Evolutionary conservation across 2,888 invertebrate species (phyloP).

Genomic region (Heliconius ethilla): DNA sequence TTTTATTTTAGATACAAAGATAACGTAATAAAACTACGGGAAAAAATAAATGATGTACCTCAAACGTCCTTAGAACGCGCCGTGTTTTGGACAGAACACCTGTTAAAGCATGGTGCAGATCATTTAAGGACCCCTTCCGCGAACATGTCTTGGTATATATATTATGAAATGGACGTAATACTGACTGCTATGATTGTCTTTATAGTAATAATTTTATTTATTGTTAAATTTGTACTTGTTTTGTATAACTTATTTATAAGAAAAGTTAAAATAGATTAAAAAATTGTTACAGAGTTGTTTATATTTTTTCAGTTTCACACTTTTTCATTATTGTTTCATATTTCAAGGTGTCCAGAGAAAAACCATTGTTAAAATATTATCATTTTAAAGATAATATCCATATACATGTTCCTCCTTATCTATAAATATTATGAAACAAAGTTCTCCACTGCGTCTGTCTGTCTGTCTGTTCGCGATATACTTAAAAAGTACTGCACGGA

Average conservation of each 20-base stretch:
- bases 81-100: constrained; percentile 56
- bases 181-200: background rate
- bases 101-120: constrained; percentile 43
- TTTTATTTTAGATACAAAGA: constrained; percentile 45
- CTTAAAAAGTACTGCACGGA: no score
- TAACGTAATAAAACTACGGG: constrained; percentile 45
- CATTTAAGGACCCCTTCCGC: constrained; percentile 52
- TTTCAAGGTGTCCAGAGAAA: no score
- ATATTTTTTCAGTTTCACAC: background rate
- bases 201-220: background rate
- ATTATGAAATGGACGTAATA: constrained; percentile 50
- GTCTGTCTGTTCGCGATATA: no score
- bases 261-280: constrained; percentile 9
- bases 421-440: no score
- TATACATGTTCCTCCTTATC: no score
- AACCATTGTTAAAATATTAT: no score
- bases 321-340: background rate
- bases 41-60: constrained; percentile 46
- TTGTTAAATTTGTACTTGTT: background rate
- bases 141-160: constrained; percentile 54
- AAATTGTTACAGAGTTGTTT: background rate
- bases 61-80: constrained; percentile 50
- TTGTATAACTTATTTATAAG: background rate
- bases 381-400: no score
- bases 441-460: no score